Evolutionary conservation across 2,888 invertebrate genomes (phyloP).

Genomic region (Podotricha telesiphe): DNA sequence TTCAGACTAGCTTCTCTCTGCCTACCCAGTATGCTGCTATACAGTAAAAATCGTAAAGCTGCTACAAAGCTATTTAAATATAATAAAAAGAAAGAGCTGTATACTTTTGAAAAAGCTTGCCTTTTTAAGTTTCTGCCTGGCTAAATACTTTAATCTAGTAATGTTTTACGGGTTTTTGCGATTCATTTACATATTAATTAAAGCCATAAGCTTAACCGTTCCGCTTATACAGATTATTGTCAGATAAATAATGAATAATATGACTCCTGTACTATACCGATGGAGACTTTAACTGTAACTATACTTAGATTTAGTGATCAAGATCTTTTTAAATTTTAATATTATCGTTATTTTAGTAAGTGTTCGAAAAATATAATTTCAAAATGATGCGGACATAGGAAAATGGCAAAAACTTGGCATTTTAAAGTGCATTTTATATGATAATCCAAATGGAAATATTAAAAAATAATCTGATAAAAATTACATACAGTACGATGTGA

Average conservation of each 20-base stretch:
- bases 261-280: not conserved
- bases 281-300: not conserved
- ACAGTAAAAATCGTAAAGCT: too few species aligned
- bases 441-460: too few species aligned
- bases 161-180: constrained; percentile 45
- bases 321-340: not conserved
- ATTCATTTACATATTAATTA: constrained; percentile 51
- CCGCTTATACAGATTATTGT: constrained; percentile 39
- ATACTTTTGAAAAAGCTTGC: constrained; percentile 31
- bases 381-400: too few species aligned
- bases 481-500: too few species aligned
- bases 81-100: not conserved
- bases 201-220: constrained; percentile 44
- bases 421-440: too few species aligned
- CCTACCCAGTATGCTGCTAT: too few species aligned
- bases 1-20: too few species aligned
- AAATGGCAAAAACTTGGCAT: too few species aligned
- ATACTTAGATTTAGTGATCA: not conserved
- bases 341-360: not conserved
- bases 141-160: constrained; percentile 52
- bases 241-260: constrained; percentile 26
- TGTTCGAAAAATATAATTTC: too few species aligned
- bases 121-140: constrained; percentile 52
- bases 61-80: too few species aligned
- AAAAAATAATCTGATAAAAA: too few species aligned